Evolutionary conservation across 2,797 vertebrate species (phyloP).

Genomic region (Crocodylus rhombifer): DNA sequence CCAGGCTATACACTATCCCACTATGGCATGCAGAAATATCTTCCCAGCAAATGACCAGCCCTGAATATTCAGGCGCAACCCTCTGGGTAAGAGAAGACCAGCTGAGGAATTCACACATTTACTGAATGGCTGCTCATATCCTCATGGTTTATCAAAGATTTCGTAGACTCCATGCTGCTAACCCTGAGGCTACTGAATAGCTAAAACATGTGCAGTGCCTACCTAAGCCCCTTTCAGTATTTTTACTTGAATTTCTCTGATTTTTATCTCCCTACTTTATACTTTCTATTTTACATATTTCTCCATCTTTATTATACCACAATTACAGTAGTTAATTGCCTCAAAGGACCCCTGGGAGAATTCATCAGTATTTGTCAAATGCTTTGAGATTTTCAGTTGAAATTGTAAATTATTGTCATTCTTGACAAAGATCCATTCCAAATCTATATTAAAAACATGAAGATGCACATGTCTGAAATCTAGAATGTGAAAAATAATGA

Average conservation of each 20-base stretch:
- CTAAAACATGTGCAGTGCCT: neutral
- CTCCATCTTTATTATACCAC: neutral
- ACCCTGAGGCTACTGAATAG: neutral
- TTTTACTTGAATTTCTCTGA: neutral
- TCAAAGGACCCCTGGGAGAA: neutral
- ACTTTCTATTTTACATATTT: conserved; percentile 3
- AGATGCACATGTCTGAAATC: neutral
- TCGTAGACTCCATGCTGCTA: neutral
- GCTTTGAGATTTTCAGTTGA: neutral
- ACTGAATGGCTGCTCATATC: neutral
- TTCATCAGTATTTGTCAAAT: neutral
- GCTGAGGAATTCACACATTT: neutral
- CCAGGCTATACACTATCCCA: neutral
- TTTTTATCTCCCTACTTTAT: neutral
- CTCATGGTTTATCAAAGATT: neutral
- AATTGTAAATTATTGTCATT: neutral
- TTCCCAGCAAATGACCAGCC: neutral
- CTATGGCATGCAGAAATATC: neutral
- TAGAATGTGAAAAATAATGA: neutral
- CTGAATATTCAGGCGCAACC: neutral
- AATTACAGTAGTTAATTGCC: neutral
- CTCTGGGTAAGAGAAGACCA: neutral
- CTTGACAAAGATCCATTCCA: neutral
- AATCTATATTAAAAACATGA: neutral
- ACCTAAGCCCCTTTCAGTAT: neutral